Percentiles rank a stretch among this genome's conserved stretches.
Evolutionary conservation across 2,888 invertebrate genomes (phyloP).

Genomic region (Pogonocherus hispidulus): DNA sequence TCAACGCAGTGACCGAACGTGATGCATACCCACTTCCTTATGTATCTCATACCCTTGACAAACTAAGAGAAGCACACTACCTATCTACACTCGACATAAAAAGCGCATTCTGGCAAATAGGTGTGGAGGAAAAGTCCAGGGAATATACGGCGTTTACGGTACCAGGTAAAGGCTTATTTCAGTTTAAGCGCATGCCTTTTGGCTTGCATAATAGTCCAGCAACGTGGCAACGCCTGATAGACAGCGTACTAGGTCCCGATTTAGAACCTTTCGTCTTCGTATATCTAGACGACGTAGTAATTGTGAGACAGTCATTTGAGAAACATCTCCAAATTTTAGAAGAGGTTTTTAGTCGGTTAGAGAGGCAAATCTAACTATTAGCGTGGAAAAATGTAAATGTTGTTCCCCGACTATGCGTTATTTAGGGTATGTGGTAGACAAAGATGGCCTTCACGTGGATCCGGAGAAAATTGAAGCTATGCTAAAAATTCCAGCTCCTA

Average conservation of each 20-base stretch:
- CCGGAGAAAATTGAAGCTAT: background rate
- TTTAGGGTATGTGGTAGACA: background rate
- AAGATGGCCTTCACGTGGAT: background rate
- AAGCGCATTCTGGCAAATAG: constrained; percentile 50
- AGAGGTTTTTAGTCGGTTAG: background rate
- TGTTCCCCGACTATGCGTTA: background rate
- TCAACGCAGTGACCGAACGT: constrained; percentile 10
- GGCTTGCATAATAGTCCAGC: constrained; percentile 28
- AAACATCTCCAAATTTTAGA: background rate
- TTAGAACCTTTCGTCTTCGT: background rate
- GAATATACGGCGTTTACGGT: constrained; percentile 50
- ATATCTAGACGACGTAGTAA: constrained; percentile 1
- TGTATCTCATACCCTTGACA: constrained; percentile 2
- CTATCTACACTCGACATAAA: constrained; percentile 52
- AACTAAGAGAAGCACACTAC: constrained; percentile 40
- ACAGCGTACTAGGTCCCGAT: background rate
- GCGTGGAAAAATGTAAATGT: background rate
- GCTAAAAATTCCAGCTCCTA: background rate
- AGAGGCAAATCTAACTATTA: background rate
- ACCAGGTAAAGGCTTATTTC: constrained; percentile 28
- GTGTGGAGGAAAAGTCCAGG: constrained; percentile 38
- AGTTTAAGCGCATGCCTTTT: constrained; percentile 35
- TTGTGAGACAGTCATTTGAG: background rate
- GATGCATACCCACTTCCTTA: constrained; percentile 2
- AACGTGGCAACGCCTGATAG: constrained; percentile 1